Base-by-base conservation (phyloP, 1,140 invertebrate genomes). In the Fopius arisanus region DNA sequence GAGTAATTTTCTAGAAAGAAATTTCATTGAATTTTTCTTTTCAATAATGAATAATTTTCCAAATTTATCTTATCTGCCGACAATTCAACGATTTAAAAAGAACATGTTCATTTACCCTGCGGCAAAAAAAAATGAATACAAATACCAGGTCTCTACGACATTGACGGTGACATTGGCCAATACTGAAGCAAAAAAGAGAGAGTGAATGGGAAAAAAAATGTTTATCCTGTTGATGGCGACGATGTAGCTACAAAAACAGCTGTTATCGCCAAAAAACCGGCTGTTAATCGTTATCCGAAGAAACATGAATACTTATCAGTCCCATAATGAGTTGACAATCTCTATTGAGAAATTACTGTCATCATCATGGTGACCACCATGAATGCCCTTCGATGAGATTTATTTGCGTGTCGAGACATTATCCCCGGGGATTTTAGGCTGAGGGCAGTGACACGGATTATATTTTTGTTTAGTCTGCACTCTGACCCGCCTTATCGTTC, bases 401-500 rank as follows among this genome's bases (percentile, higher is more conserved):
- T n/a, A n/a, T n/a, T n/a, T n/a, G n/a, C n/a, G n/a, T n/a, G n/a
- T n/a, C n/a, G n/a, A n/a, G n/a, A n/a, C n/a, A n/a, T n/a, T n/a
- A n/a, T 37, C 33, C 33, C 33, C 33, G 7, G 33, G 3, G 33
- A 37, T 37, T 37, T 37, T 7, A 37, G 33, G 33, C 9, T 10
- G 9, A 12, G 12, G 33, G 9, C 33, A 37, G 12, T 37, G 33
- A 2, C 43, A 16, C 16, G 16, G 43, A 48, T 48, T 48, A 26
- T 59, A 59, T 59, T 59, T 59, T 59, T 59, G 54, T 59, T 59
- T 59, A 59, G 54, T 59, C 54, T 59, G 54, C 54, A 59, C 54
- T 59, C 19, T 59, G 54, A 68, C 37, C 26, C 33, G 70, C n/a
- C 54, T 73, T 41, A 41, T 41, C 62, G 62, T 43, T 48, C 70